Conservation (phyloP, 2,888 invertebrate species). For the Mesoligia furuncula region DNA sequence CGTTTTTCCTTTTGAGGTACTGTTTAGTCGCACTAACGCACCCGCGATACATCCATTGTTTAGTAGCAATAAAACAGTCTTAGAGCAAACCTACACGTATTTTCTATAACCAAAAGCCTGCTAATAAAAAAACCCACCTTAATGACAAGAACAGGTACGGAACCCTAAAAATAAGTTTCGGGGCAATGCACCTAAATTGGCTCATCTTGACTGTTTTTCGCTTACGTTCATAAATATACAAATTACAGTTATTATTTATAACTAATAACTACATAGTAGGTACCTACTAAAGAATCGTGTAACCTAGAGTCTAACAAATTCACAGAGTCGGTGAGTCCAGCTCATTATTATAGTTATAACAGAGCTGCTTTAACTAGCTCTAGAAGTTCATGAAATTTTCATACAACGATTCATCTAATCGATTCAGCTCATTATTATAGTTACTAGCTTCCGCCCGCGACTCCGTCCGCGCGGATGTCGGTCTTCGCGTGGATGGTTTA, state of each 20-base stretch:
- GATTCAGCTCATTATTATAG: too few species aligned
- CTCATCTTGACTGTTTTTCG: not conserved
- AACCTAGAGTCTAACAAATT: not conserved
- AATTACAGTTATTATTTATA: not conserved
- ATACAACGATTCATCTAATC: not conserved
- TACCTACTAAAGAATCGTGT: not conserved
- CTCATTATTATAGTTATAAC: not conserved
- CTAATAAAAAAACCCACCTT: too few species aligned
- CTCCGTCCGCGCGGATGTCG: too few species aligned
- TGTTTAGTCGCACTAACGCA: too few species aligned
- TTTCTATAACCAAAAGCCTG: too few species aligned
- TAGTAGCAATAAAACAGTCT: too few species aligned
- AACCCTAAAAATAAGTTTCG: not conserved
- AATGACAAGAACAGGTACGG: too few species aligned
- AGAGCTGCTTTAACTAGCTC: not conserved
- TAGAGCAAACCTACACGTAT: too few species aligned
- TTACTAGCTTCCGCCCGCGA: too few species aligned
- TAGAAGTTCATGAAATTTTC: not conserved
- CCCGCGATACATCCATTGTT: too few species aligned
- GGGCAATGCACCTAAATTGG: conserved; percentile 1
- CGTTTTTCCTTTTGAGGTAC: not conserved
- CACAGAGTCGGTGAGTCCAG: not conserved
- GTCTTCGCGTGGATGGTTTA: too few species aligned
- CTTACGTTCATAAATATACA: not conserved
- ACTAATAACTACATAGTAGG: not conserved